Evolutionary conservation across 2,888 invertebrate genomes (phyloP).

Genomic region (Leucophenga montana): DNA sequence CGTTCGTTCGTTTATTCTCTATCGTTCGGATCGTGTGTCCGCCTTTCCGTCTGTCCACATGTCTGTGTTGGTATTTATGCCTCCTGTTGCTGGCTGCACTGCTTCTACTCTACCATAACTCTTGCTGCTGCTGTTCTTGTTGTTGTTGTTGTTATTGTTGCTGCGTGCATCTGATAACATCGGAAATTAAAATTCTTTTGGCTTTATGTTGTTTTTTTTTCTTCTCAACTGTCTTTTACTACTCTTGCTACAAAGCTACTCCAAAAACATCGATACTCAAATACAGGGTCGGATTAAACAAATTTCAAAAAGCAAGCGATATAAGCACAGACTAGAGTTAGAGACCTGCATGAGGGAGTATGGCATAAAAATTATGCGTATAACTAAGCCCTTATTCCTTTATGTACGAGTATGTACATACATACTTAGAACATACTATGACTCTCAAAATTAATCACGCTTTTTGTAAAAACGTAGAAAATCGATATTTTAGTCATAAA

Average conservation of each 20-base stretch:
- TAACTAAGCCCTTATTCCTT: neutral
- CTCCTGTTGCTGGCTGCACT: constrained; percentile 25
- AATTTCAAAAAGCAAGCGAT: too few species aligned
- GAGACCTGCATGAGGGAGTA: neutral
- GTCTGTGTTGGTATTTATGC: constrained; percentile 33
- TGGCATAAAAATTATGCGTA: too few species aligned
- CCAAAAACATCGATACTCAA: constrained; percentile 10
- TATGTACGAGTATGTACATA: too few species aligned
- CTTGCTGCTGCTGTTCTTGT: constrained; percentile 27
- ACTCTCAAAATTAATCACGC: too few species aligned
- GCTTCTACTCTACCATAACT: constrained; percentile 11
- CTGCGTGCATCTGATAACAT: constrained; percentile 69
- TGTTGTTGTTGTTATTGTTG: constrained; percentile 43
- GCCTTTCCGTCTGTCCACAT: constrained; percentile 33
- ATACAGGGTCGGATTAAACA: neutral
- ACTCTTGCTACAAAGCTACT: constrained; percentile 15
- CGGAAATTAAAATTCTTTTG: constrained; percentile 70
- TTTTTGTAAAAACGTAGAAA: too few species aligned
- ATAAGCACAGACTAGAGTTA: neutral
- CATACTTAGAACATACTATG: too few species aligned
- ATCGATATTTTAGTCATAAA: too few species aligned
- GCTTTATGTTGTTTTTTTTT: constrained; percentile 57
- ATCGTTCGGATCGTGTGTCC: constrained; percentile 1
- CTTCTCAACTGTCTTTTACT: constrained; percentile 5
- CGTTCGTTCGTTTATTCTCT: constrained; percentile 35